These are phyloP conservation scores for Bujurquina vittata DNA, from an alignment of 2,113 vertebrate species.

Conservation along the genomic window DNA sequence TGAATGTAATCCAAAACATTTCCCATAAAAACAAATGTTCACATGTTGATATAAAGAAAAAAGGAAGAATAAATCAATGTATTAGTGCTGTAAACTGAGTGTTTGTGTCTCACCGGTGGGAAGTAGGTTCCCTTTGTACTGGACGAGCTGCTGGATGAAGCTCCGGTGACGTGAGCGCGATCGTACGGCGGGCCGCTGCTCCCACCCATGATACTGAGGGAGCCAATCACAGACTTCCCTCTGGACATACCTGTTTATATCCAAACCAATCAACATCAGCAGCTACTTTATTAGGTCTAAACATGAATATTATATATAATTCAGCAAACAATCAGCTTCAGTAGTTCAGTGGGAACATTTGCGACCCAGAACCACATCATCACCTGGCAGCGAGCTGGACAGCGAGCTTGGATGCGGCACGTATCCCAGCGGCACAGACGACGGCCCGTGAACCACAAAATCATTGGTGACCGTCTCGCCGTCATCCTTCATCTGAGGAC, in stretches of 20 bases:
- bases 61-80: no score
- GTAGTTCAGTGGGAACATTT: background rate
- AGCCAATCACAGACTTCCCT: conserved; percentile 96
- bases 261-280: no score
- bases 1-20: no score
- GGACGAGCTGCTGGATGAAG: conserved; percentile 97
- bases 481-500: conserved; percentile 96
- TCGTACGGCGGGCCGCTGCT: conserved; percentile 96
- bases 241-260: conserved; percentile 96
- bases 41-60: background rate
- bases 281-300: background rate
- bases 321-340: background rate
- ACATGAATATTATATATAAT: background rate
- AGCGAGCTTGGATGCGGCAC: conserved; percentile 93
- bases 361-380: background rate
- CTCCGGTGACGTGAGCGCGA: conserved; percentile 95
- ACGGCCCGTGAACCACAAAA: conserved; percentile 91
- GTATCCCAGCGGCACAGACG: conserved; percentile 92
- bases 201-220: conserved; percentile 96
- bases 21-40: no score
- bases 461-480: conserved; percentile 94
- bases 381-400: conserved; percentile 93
- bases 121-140: conserved; percentile 98
- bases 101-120: conserved; percentile 84
- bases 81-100: background rate